Base-by-base conservation (phyloP, 2,888 invertebrate genomes). In the Eulithis prunata region DNA sequence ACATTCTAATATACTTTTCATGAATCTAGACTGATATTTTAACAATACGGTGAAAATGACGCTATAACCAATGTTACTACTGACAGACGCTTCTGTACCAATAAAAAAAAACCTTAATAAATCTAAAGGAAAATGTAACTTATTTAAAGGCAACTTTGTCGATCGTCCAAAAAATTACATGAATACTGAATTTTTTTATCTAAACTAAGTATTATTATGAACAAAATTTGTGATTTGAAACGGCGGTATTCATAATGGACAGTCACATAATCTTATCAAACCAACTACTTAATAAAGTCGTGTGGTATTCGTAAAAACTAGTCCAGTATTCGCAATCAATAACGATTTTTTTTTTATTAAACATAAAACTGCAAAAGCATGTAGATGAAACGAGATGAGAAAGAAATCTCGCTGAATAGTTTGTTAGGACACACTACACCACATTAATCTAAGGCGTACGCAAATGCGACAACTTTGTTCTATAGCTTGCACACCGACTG, bases 391-490 rank as follows among this genome's bases (percentile, higher is more conserved):
- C 49, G 52, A 56, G 45, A 62, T 46, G 28, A 14, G 80, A 76
- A 51, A 36, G 36, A 14, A 72, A 78, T 89, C 91, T 90, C 92
- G 91, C 92, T 89, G 88, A 86, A 77, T 79, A 83, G 87, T 91
- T 91, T 91, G 91, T 90, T 90, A 83, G 81, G 78, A 90, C 91
- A 91, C 86, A 90, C 75, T 78, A 88, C 87, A 88, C 76, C 77
- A 54, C 14, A 88, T 88, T 90, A 91, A 88, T 85, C 91, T 91
- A 90, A 83, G 69, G 75, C 78, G 73, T 74, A 75, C 75, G 70
- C 73, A 70, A 49, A 71, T 71, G 71, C 72, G 71, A 66, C 75
- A 41, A 41, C 74, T 87, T 88, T 88, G 90, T 88, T 89, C 90
- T 79, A 78, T 76, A 79, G 76, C 78, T 82, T 52, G 58, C 78